Base-by-base conservation (phyloP, 2,113 vertebrate genomes). In the Notiomystis cincta region DNA sequence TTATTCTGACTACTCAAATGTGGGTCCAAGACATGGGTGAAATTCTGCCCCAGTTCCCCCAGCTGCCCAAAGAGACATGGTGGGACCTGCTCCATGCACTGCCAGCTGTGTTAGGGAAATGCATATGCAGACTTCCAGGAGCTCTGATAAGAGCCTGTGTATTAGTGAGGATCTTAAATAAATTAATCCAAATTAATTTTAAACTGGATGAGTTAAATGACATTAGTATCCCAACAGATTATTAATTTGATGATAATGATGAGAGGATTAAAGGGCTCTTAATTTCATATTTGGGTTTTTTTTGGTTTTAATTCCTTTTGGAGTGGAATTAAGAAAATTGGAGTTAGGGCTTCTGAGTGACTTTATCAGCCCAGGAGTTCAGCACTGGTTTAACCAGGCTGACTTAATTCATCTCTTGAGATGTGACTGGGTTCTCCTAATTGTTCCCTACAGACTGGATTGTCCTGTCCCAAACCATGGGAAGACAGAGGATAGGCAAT, bases 151-250 rank as follows among this genome's bases (percentile, higher is more conserved):
- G 38, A 89, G 30, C 9, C 21, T 38, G 40, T 1, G 4, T 38
- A 83, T n/a, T 31, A 5, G 27, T 9, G 5, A 94, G 47, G 40
- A 61, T 57, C 40, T 78, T 51, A 57, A 70, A 45, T 16, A 92
- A 85, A 88, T 94, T 42, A 84, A 90, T 72, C 44, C 64, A 90
- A 72, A 87, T 90, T 70, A 56, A 73, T 92, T 92, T 78, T 69
- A 82, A 90, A 79, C 79, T 61, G 86, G 42, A 79, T 88, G 85
- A 85, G 61, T 73, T 61, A 82, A 90, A 84, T 72, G 1, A 1
- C 30, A 73, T 87, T 92, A 90, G 56, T 45, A 73, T 51, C 69
- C 30, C 56, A 47, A 72, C 7, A 92, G 18, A 53, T 75, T 44
- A 30, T 16, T 64, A 30, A 64, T 35, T 64, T 79, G 19, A 35